Conservation (phyloP, 2,888 invertebrate species). For the Tenthredo distinguenda region DNA sequence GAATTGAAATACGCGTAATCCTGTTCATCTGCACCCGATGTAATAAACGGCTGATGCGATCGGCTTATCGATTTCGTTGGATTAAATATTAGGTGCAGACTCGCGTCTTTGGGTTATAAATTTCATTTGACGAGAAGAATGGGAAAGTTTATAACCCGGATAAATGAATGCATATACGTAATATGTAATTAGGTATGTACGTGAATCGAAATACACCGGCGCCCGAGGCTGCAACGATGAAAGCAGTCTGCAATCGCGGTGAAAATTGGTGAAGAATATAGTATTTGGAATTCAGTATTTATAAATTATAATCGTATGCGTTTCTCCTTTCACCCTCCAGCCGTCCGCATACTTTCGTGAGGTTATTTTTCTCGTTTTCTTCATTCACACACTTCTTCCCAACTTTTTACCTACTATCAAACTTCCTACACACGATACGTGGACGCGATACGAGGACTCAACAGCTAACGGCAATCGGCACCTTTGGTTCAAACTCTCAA, state of each 20-base stretch:
- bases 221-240: not conserved
- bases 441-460: not conserved
- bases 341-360: conserved; percentile 12
- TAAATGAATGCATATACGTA: not conserved
- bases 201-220: not conserved
- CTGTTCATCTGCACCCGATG: no score
- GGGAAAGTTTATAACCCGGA: conserved; percentile 2
- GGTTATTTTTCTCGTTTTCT: not conserved
- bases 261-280: not conserved
- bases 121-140: not conserved
- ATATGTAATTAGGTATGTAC: not conserved
- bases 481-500: not conserved
- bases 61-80: no score
- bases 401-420: conserved; percentile 5
- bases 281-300: not conserved
- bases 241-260: not conserved
- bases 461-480: not conserved
- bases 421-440: conserved; percentile 1
- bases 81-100: not conserved
- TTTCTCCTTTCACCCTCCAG: not conserved
- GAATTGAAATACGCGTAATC: not conserved
- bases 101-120: not conserved
- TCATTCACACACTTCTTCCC: not conserved
- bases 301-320: conserved; percentile 7
- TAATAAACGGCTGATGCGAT: no score